Evolutionary conservation across 2,888 invertebrate species (phyloP), one percentile per base, ranked within the genome.

Genomic region (Harpagoxenus sublaevis): DNA sequence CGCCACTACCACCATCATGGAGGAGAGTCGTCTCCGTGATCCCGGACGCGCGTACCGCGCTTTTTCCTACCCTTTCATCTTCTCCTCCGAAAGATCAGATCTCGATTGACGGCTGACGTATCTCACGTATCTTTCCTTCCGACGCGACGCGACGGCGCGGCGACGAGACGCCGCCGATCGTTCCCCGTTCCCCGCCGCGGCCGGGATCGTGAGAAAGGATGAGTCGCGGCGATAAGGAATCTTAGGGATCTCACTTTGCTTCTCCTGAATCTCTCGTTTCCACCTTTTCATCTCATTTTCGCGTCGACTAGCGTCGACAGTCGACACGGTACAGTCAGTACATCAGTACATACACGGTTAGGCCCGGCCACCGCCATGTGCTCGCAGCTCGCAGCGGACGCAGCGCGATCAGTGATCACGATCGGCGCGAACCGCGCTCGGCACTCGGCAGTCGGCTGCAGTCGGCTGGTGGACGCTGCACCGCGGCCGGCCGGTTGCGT

Each of bases 1-100:
- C 8, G 10, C 6, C 28, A 31, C 28, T 8, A 23, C 42, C 87
- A 87, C 82, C 89, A 87, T 85, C 89, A 90, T 90, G 85, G 60
- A 81, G 82, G 57, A 35, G 35, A 15, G 42, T 42, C 62, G 12
- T 12, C 23, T 62, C n/a, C 51, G 18, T 12, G 51, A 51, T 51
- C 18, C 39, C 39, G n/a, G 5, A 2, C 39, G 63, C 85, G 62
- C 23, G 23, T 23, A 23, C 23, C 23, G 23, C 87, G 39, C 45
- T 74, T 71, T 62, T 53, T 62, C 12, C 77, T 84, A 77, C 75
- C 66, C 86, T 15, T 45, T 42, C 45, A 8, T 23, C 23, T 8
- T 8, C 42, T 23, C 42, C 9, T 12, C 12, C 23, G n/a, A 65
- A 5, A 35, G n/a, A 65, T 23, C 42, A 6, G 10, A 65, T 23